Evolutionary conservation across 1,140 invertebrate genomes (phyloP), one percentile per base, ranked within the genome.

Genomic region (Neodiprion lecontei): DNA sequence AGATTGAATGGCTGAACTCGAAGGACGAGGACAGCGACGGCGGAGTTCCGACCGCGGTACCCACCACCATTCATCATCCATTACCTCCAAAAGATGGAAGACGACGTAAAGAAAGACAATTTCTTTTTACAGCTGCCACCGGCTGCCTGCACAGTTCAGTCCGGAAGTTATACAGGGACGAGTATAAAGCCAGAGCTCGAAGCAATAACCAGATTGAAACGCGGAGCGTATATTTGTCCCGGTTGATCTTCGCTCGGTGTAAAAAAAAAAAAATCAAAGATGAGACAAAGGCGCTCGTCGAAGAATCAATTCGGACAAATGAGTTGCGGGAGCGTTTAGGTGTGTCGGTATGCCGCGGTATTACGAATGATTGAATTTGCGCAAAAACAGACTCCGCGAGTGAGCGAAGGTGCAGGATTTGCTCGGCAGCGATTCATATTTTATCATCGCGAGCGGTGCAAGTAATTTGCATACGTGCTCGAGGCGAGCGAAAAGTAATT

Each of bases 401-500:
- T 40, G 53, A 61, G 53, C n/a, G 11, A 17, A 17, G n/a, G 53
- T 61, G n/a, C n/a, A 61, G n/a, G n/a, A 5, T 61, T 40, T 40
- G 28, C 28, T 40, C 28, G 11, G 72, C 69, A 70, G 48, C 61
- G 53, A 80, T 80, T 75, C 77, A 80, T 82, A 79, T 82, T 82
- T 82, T 77, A 79, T 78, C 17, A 23, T 69, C 74, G 73, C 14
- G 67, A 74, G 72, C 49, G 65, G 47, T 73, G 70, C 61, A 72
- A 69, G n/a, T 72, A 74, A 80, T 81, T 79, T 79, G 78, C 80
- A 81, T 80, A 79, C 76, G 77, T 69, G 67, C 67, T 23, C 10
- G 67, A 23, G 40, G 49, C 65, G 66, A 61, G 53, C 53, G 53
- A 61, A 61, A 61, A 61, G 53, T 61, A 61, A 61, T 61, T 61